Base-by-base conservation (phyloP, 2,113 vertebrate species). In the Tupaia chinensis region DNA sequence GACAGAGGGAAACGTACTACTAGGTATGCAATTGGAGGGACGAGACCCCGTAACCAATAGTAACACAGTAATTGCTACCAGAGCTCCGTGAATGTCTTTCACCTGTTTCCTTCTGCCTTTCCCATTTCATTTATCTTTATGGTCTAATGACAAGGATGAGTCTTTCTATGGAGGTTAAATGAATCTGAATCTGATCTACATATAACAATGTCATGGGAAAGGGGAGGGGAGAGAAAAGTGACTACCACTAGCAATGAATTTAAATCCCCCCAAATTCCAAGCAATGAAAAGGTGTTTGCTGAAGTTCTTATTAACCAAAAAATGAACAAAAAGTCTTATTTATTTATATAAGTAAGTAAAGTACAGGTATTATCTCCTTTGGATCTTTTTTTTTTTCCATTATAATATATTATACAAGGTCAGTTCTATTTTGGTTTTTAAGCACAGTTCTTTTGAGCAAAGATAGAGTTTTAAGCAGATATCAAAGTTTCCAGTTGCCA, bases 161-260 rank as follows among this genome's bases (percentile, higher is more conserved):
- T 89, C 92, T 96, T 97, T 92, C 94, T 53, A 19, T 88, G 72
- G 53, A 97, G 96, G 5, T 90, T 74, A 97, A 92, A 79, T 65
- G 32, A 72, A 95, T 92, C 88, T 22, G 95, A 58, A 95, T 92
- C 88, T 22, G 95, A 58, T 93, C 79, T 95, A 65, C 60, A 90
- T 95, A 87, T 20, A 66, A 56, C 89, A 6, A 88, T 81, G 96
- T 85, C 0, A 1, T 17, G 23, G 9, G 13, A 69, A 0, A 68
- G 84, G 34, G 9, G 16, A 85, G 54, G 34, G n/a, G 34, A 2
- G 82, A 91, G 23, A 25, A 12, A 85, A 92, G 56, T 74, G 34
- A 58, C 19, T 60, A n/a, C 56, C 17, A 27, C 8, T 16, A 70
- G 15, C 74, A 74, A 95, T 27, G 65, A 27, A 56, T 61, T 87